Percentiles rank a stretch among this genome's conserved stretches.
Conservation (phyloP, 1,140 invertebrate genomes). For the Drosophila nasuta region DNA sequence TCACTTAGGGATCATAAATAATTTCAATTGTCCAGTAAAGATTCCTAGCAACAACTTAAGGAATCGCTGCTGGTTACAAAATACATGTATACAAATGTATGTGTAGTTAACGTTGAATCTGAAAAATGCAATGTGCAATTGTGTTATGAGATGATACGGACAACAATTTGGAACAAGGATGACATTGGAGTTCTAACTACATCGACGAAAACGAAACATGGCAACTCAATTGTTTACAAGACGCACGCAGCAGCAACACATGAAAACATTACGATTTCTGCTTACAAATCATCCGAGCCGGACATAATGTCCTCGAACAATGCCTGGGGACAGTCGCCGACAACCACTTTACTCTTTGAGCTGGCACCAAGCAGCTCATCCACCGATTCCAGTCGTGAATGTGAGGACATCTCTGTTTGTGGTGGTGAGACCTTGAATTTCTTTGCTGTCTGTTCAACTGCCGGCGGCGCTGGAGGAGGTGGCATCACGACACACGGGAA, state of each 20-base stretch:
- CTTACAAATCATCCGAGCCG: constrained; percentile 48
- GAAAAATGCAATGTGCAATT: constrained; percentile 17
- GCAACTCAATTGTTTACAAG: background rate
- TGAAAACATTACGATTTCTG: background rate
- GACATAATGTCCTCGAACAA: constrained; percentile 71
- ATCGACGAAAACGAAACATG: background rate
- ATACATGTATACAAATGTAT: background rate
- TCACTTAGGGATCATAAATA: constrained; percentile 19
- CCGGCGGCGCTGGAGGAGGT: constrained; percentile 6
- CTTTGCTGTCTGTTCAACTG: constrained; percentile 33
- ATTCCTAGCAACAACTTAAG: background rate
- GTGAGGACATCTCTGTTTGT: constrained; percentile 1
- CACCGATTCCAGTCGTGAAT: constrained; percentile 41
- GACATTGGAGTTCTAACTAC: background rate
- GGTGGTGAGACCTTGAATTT: constrained; percentile 38
- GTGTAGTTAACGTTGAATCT: constrained; percentile 1
- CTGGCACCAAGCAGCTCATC: constrained; percentile 58
- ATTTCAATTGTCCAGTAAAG: background rate
- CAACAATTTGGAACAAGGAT: background rate
- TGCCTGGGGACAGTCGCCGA: constrained; percentile 53
- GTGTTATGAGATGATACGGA: constrained; percentile 4
- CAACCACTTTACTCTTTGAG: constrained; percentile 42
- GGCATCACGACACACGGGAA: constrained; percentile 46
- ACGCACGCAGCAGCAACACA: constrained; percentile 18
- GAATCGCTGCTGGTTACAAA: background rate